Percentiles rank a stretch among this genome's conserved stretches.
These are phyloP conservation scores for Pectinophora gossypiella DNA, from an alignment of 1,140 invertebrate species.

Conservation along the genomic window DNA sequence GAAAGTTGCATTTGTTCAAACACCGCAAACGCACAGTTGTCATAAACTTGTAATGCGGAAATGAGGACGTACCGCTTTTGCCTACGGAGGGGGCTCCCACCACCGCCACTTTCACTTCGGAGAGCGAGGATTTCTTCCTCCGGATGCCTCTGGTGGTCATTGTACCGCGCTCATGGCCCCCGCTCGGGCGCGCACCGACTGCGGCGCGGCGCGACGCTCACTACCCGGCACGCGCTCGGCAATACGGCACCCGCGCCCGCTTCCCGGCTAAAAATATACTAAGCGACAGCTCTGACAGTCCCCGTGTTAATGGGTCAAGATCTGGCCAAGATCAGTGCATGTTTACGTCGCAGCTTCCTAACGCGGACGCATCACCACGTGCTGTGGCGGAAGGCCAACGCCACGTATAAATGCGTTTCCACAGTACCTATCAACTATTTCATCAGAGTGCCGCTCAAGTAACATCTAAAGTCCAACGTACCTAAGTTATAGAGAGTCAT, in stretches of 20 bases:
- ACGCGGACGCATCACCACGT: no score
- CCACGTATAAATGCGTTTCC: no score
- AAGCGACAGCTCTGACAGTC: constrained; percentile 60
- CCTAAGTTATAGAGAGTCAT: no score
- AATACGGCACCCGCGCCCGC: constrained; percentile 28
- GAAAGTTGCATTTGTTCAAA: no score
- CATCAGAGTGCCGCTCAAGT: no score
- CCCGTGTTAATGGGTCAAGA: constrained; percentile 71
- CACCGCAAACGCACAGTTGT: not conserved
- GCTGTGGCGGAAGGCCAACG: constrained; percentile 44
- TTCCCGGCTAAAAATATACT: constrained; percentile 54
- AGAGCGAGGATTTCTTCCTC: constrained; percentile 91
- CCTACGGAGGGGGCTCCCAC: constrained; percentile 90
- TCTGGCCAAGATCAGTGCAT: constrained; percentile 70
- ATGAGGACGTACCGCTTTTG: constrained; percentile 86
- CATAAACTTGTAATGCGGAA: not conserved
- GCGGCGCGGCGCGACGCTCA: constrained; percentile 29
- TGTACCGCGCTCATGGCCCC: constrained; percentile 19
- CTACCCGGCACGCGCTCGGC: not conserved
- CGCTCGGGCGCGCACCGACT: no score
- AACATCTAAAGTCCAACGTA: no score
- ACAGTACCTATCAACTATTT: no score
- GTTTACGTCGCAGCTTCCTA: constrained; percentile 60
- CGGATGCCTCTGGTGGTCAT: constrained; percentile 85
- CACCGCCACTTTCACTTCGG: constrained; percentile 92